A percentile compares a stretch with the other conserved stretches of the same genome.
Evolutionary conservation across 2,797 vertebrate genomes (phyloP).

Genomic region (Gadopsis marmoratus): DNA sequence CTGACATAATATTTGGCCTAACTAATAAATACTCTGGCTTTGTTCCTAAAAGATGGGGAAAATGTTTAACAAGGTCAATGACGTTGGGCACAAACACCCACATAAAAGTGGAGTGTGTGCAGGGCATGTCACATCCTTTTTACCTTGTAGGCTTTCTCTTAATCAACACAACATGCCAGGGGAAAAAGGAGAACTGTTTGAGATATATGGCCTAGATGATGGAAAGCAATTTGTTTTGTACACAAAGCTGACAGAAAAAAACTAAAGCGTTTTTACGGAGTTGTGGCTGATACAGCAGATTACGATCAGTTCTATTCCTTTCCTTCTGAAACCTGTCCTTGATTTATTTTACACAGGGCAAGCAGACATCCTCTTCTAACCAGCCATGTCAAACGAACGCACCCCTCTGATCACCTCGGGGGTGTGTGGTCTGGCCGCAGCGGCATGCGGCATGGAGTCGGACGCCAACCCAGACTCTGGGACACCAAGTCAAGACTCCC

Average conservation of each 20-base stretch:
- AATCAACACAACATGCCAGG: not conserved
- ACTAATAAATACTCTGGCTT: not conserved
- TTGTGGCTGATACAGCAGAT: not conserved
- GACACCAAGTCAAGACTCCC: slow-evolving; percentile 64
- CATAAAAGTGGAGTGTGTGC: not conserved
- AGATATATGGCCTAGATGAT: not conserved
- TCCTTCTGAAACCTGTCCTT: not conserved
- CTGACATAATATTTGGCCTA: not conserved
- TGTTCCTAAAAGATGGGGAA: not conserved
- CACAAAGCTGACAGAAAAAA: not conserved
- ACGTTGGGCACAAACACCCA: not conserved
- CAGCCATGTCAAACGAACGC: slow-evolving; percentile 89
- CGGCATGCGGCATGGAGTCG: slow-evolving; percentile 50
- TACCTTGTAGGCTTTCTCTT: not conserved
- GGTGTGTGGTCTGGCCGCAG: slow-evolving; percentile 83
- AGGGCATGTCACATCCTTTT: not conserved
- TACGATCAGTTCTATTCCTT: not conserved
- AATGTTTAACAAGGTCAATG: not conserved
- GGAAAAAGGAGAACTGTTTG: slow-evolving; percentile 5
- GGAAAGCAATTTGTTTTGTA: not conserved
- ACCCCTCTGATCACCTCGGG: slow-evolving; percentile 89
- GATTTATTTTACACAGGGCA: slow-evolving; percentile 28
- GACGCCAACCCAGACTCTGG: slow-evolving; percentile 24
- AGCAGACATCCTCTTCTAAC: slow-evolving; percentile 12
- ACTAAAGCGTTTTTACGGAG: not conserved